phyloP scores from a whole-genome alignment of 2,797 vertebrate genomes.

The Danio aesculapii region DNA sequence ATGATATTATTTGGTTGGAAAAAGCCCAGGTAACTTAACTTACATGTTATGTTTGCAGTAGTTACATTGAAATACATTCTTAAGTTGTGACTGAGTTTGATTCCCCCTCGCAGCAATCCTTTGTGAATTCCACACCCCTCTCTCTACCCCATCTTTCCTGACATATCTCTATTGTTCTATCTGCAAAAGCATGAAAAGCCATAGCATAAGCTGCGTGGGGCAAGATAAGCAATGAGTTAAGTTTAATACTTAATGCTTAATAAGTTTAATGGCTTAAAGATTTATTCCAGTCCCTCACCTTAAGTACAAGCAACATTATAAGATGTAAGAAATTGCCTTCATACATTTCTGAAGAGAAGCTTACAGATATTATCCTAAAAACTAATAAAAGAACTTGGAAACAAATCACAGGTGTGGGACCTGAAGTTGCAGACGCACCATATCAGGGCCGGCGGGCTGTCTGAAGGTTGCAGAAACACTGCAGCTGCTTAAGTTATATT shows the following conservation, averaged over 20 bases:
- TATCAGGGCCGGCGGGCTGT: background rate
- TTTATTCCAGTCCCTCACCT: background rate
- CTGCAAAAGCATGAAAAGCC: too few species aligned
- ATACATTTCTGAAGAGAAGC: background rate
- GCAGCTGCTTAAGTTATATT: slow-evolving; percentile 70
- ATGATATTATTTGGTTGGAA: background rate
- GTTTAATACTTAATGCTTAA: background rate
- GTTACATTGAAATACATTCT: too few species aligned
- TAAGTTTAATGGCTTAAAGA: background rate
- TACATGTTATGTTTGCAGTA: too few species aligned
- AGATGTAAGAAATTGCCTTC: background rate
- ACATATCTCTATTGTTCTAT: too few species aligned
- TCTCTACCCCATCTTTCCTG: too few species aligned
- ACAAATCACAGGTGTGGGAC: background rate
- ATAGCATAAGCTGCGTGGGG: too few species aligned
- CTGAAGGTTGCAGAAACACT: slow-evolving; percentile 68
- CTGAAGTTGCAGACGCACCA: background rate
- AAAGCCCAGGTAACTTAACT: background rate
- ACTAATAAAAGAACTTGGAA: background rate
- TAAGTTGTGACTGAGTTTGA: too few species aligned
- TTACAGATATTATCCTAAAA: background rate
- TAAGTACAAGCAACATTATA: background rate
- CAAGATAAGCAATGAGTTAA: background rate
- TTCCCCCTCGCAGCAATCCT: too few species aligned
- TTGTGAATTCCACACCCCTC: too few species aligned